phyloP scores from a whole-genome alignment of 2,113 vertebrate genomes.

The Butorides virescens region DNA sequence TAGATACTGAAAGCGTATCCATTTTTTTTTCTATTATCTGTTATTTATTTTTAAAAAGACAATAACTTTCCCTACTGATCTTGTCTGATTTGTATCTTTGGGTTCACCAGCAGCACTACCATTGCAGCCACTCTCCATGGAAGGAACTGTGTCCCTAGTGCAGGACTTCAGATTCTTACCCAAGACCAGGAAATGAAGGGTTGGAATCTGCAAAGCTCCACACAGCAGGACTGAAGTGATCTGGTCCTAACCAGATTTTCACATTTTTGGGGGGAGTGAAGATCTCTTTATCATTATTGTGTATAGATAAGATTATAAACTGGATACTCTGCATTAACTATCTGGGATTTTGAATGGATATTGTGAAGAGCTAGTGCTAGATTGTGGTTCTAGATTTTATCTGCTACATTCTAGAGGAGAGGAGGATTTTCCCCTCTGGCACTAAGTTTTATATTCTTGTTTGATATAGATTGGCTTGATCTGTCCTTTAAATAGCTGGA shows the following conservation, averaged over 20 bases:
- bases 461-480: neutral
- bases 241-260: neutral
- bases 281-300: neutral
- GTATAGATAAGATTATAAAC: neutral
- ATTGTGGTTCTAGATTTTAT: neutral
- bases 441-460: neutral
- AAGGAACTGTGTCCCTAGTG: neutral
- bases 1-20: neutral
- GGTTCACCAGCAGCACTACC: neutral
- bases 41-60: neutral
- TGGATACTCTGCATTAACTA: neutral
- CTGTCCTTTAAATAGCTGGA: neutral
- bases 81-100: neutral
- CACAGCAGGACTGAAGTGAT: neutral
- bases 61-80: neutral
- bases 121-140: neutral
- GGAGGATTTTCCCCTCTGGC: neutral
- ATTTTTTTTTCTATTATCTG: neutral
- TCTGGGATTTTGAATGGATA: neutral
- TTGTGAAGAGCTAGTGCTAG: neutral
- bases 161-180: neutral
- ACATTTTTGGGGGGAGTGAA: neutral
- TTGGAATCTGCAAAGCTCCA: neutral
- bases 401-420: neutral
- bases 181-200: neutral